Conservation (phyloP, 1,140 invertebrate species). For the Hestina assimilis region DNA sequence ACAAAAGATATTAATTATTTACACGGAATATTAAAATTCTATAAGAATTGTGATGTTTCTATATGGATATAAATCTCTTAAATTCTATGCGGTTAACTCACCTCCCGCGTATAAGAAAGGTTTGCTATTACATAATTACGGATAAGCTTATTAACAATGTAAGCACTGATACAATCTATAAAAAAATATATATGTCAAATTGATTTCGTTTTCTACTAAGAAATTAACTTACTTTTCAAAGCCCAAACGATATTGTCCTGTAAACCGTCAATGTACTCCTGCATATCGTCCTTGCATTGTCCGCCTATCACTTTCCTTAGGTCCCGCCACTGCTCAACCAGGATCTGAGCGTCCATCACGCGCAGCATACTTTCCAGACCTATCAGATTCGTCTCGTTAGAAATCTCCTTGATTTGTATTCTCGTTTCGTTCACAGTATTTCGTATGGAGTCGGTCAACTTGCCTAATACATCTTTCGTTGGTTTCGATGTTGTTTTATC, state of each 20-base stretch:
- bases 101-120: no score
- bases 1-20: no score
- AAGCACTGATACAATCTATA: no score
- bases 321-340: constrained; percentile 71
- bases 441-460: constrained; percentile 51
- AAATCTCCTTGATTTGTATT: constrained; percentile 35
- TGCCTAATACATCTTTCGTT: constrained; percentile 46
- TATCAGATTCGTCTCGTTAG: constrained; percentile 47
- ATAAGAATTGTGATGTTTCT: no score
- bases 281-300: constrained; percentile 80
- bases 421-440: constrained; percentile 55
- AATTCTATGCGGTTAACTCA: no score
- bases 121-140: no score
- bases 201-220: no score
- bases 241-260: constrained; percentile 83
- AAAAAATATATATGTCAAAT: no score
- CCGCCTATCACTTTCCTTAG: constrained; percentile 56
- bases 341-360: constrained; percentile 75
- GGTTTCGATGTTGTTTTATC: constrained; percentile 56
- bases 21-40: no score
- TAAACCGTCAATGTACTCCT: constrained; percentile 81
- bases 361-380: constrained; percentile 78
- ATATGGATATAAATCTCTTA: no score
- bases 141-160: no score
- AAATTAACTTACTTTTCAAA: constrained; percentile 82